phyloP scores from a whole-genome alignment of 2,797 vertebrate species.

The Myotis findleyi region DNA sequence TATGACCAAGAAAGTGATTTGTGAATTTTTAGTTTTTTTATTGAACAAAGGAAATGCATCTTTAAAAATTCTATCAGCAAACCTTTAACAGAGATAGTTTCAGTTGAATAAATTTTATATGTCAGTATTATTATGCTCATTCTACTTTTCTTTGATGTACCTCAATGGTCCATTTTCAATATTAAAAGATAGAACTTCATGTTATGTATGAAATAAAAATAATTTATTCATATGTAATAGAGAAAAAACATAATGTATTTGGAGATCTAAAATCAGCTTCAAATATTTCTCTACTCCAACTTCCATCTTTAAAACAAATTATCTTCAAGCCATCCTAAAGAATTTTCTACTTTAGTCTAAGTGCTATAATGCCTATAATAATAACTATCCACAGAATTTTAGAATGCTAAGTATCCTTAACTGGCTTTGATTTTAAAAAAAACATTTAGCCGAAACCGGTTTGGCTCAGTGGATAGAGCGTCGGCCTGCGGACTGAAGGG shows the following conservation, averaged over 20 bases:
- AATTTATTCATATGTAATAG: neutral
- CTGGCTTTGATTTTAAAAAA: neutral
- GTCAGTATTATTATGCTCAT: neutral
- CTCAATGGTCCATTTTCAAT: neutral
- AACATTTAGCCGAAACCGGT: too few species aligned
- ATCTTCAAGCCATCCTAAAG: neutral
- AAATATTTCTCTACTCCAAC: neutral
- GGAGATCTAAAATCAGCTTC: neutral
- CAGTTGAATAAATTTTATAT: neutral
- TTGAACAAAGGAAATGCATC: neutral
- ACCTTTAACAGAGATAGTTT: neutral
- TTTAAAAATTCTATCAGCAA: neutral
- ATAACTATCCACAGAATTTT: neutral
- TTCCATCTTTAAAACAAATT: neutral
- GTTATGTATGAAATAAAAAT: neutral
- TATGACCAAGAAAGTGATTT: conserved; percentile 60
- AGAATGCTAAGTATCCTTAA: neutral
- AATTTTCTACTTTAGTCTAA: neutral
- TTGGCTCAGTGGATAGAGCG: too few species aligned
- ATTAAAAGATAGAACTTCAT: neutral
- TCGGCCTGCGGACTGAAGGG: too few species aligned
- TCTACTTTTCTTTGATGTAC: neutral
- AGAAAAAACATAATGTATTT: neutral
- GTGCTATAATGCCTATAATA: neutral
- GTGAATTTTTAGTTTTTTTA: neutral